phyloP scores from a whole-genome alignment of 2,113 vertebrate species.

The Actenoides hombroni region DNA sequence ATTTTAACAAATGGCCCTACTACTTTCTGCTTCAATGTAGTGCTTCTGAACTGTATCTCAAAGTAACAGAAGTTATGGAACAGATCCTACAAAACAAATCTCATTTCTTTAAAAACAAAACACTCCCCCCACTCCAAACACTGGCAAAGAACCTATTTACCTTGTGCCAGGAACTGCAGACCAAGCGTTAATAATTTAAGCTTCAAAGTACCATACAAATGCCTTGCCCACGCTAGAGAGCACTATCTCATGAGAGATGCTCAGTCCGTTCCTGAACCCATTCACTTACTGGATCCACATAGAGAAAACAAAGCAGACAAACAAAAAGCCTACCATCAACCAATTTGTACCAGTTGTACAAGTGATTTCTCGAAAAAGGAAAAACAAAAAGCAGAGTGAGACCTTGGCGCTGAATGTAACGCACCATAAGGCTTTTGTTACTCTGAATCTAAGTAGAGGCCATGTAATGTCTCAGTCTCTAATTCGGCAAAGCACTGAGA shows the following conservation, averaged over 20 bases:
- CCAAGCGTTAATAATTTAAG: slow-evolving; percentile 1
- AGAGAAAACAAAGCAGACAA: neutral
- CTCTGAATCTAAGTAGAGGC: neutral
- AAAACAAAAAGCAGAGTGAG: neutral
- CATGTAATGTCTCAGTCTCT: neutral
- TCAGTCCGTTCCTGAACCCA: neutral
- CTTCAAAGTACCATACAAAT: neutral
- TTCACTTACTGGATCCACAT: neutral
- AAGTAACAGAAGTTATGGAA: neutral
- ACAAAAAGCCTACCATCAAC: neutral
- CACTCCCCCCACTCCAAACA: neutral
- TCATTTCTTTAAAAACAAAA: neutral
- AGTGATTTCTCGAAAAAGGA: neutral
- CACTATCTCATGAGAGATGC: neutral
- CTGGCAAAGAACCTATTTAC: neutral
- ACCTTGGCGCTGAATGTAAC: fast-evolving
- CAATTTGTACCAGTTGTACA: neutral
- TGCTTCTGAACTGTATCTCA: neutral
- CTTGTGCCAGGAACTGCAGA: neutral
- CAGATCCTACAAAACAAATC: neutral
- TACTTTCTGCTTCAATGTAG: neutral
- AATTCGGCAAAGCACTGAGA: neutral
- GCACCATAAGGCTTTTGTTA: neutral
- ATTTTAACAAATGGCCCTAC: neutral
- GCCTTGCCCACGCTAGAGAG: neutral